phyloP scores from a whole-genome alignment of 2,888 invertebrate species.

The Willowsia nigromaculata region DNA sequence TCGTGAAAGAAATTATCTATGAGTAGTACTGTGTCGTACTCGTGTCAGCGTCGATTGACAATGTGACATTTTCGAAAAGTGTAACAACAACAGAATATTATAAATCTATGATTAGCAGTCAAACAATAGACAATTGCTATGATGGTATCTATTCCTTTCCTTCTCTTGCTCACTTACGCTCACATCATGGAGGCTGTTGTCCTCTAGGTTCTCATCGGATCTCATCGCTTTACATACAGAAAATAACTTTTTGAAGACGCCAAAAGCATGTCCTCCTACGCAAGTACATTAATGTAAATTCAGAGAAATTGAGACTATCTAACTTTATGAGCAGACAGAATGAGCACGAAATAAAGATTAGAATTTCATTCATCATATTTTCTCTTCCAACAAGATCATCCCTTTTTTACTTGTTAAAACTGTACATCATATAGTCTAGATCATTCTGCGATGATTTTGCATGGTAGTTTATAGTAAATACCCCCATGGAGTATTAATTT shows the following conservation, averaged over 20 bases:
- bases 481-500: conserved; percentile 36
- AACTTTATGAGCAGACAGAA: background rate
- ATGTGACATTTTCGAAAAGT: no score
- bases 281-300: background rate
- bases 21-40: no score
- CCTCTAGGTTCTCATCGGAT: background rate
- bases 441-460: background rate
- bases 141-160: no score
- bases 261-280: background rate
- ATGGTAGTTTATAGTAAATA: background rate
- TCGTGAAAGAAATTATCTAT: no score
- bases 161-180: no score
- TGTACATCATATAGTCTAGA: background rate
- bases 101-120: no score
- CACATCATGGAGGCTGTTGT: no score
- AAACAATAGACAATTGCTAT: no score
- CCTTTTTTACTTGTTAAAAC: no score
- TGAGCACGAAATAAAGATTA: background rate
- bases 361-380: conserved; percentile 1
- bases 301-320: background rate
- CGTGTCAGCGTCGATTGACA: no score
- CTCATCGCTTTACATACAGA: background rate
- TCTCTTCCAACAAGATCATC: background rate
- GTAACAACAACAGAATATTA: no score
- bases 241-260: background rate